Percentiles rank a stretch among this genome's conserved stretches.
Evolutionary conservation across 2,888 invertebrate genomes (phyloP).

Genomic region (Hypselothyrea guttata): DNA sequence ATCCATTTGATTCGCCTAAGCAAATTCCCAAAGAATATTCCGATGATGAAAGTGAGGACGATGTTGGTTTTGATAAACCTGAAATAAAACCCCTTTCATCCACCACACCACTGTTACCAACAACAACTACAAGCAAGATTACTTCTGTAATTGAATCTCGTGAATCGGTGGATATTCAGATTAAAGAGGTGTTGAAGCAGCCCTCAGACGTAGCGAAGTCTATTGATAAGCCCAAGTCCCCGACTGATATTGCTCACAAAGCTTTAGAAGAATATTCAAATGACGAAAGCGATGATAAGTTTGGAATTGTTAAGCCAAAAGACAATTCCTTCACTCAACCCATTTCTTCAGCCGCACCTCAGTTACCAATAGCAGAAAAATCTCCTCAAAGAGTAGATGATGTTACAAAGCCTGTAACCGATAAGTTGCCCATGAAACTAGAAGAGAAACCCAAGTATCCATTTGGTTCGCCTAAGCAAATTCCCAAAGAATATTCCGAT

Average conservation of each 20-base stretch:
- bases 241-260: not conserved
- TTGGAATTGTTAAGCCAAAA: constrained; percentile 2
- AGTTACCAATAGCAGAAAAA: not conserved
- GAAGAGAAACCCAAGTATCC: too few species aligned
- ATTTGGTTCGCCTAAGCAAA: not conserved
- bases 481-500: not conserved
- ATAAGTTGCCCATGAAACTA: constrained; percentile 1
- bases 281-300: constrained; percentile 5
- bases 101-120: not conserved
- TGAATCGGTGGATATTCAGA: not conserved
- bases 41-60: constrained; percentile 17
- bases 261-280: not conserved
- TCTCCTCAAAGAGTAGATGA: constrained; percentile 11
- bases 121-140: not conserved
- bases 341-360: not conserved
- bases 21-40: constrained; percentile 7
- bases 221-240: not conserved
- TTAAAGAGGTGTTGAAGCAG: not conserved
- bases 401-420: not conserved
- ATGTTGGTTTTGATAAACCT: constrained; percentile 3
- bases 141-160: not conserved
- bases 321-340: not conserved
- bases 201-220: not conserved
- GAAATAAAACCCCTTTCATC: constrained; percentile 3
- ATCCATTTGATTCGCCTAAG: constrained; percentile 13